These are phyloP conservation scores for Okamejei kenojei DNA, from an alignment of 2,797 vertebrate species.

Conservation along the genomic window DNA sequence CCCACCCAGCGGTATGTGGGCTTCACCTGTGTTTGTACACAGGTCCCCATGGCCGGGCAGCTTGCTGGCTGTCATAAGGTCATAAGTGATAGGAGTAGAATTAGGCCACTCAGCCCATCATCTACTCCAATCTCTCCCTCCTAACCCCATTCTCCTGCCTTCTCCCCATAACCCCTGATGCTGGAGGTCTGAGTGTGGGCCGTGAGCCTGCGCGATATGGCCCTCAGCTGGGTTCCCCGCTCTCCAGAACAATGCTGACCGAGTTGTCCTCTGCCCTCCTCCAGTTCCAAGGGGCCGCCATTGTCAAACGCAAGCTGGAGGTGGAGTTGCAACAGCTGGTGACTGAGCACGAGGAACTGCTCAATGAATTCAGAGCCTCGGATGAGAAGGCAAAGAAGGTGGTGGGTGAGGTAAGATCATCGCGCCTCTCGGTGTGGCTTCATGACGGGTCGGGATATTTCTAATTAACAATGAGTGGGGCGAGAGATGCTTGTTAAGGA, in stretches of 20 bases:
- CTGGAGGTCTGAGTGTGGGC: too few species aligned
- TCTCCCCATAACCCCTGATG: too few species aligned
- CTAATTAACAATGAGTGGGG: background rate
- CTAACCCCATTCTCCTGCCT: too few species aligned
- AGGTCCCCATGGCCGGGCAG: background rate
- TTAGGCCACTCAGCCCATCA: too few species aligned
- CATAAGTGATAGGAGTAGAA: too few species aligned
- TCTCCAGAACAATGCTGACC: background rate
- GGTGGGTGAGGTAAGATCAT: constrained; percentile 62
- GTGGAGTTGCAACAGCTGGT: constrained; percentile 65
- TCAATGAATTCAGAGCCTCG: constrained; percentile 56
- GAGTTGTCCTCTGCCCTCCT: background rate
- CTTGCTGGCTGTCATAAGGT: too few species aligned
- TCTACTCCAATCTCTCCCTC: too few species aligned
- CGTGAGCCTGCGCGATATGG: background rate
- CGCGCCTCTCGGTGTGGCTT: constrained; percentile 38
- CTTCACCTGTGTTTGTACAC: background rate
- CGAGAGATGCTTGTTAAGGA: background rate
- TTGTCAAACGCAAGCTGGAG: constrained; percentile 72
- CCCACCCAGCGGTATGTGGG: background rate
- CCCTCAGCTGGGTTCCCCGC: background rate
- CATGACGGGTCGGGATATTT: too few species aligned
- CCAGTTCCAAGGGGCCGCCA: constrained; percentile 63
- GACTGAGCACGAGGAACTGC: constrained; percentile 68
- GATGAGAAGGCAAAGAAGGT: constrained; percentile 68